phyloP scores from a whole-genome alignment of 2,888 invertebrate species.

The Sabellastarte sp. region DNA sequence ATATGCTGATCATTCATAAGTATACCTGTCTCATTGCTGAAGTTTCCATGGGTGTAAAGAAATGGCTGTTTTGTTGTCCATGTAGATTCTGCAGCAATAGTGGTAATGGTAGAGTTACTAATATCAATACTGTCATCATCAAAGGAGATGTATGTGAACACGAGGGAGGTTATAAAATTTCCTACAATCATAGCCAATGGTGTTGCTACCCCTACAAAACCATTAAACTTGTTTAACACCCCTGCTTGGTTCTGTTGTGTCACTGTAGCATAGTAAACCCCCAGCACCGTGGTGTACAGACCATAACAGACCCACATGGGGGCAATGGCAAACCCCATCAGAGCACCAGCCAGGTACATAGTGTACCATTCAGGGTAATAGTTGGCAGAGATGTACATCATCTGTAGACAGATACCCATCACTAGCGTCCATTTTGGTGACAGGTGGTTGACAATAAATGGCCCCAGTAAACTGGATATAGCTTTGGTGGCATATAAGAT shows the following conservation, averaged over 20 bases:
- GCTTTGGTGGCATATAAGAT: not conserved
- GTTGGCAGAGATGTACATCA: not conserved
- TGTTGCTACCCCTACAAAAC: not conserved
- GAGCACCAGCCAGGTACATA: not conserved
- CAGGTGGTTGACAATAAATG: not conserved
- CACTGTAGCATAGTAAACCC: not conserved
- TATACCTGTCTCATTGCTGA: not conserved
- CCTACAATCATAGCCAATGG: not conserved
- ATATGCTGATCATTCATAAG: not conserved
- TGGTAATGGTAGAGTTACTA: no score
- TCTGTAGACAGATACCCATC: not conserved
- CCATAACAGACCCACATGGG: slow-evolving; percentile 3
- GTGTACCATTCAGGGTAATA: not conserved
- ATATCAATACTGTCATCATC: not conserved
- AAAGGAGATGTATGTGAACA: not conserved
- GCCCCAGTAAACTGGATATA: not conserved
- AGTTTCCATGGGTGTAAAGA: not conserved
- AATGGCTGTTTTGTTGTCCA: not conserved
- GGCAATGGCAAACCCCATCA: not conserved
- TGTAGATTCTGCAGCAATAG: not conserved
- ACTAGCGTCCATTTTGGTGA: slow-evolving; percentile 1
- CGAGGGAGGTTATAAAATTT: not conserved
- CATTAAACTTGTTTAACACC: slow-evolving; percentile 3
- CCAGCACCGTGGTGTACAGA: not conserved
- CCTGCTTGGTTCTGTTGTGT: not conserved